Evolutionary conservation across 2,888 invertebrate species (phyloP), one percentile per base, ranked within the genome.

Genomic region (Cantharis flavilabris): DNA sequence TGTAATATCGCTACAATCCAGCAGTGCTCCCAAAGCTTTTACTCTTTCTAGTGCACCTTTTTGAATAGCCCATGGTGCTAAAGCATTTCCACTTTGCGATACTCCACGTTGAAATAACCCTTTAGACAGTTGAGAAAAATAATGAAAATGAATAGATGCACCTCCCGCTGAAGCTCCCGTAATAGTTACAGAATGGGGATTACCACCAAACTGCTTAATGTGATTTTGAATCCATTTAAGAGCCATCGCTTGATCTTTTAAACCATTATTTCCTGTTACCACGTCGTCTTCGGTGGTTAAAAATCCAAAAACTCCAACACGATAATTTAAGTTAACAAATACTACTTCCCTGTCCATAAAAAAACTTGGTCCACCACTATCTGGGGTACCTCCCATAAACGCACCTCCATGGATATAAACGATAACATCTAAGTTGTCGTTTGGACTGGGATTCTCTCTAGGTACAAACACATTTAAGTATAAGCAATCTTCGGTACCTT

Each of bases 81-180:
- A 88, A 0, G 93, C 91, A 1, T 91, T 90, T 0, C 94, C 94
- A 82, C 94, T 94, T 83, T 91, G 90, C 0, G 94, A 93, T 70
- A 92, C 91, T 18, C 92, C 93, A 20, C 90, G 87, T 79, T 89
- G 84, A 83, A 92, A 89, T 87, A 89, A 87, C 9, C 90, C 83
- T 75, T 74, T 82, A 14, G 92, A 92, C 80, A 91, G 83, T 0
- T 91, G 90, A 0, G 93, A 92, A 13, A 94, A 81, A 80, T 92
- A 91, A 78, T 94, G 94, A 82, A 93, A 92, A 85, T 94, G 93
- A 0, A 93, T 93, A 80, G 94, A 92, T 2, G 92, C 93, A 49
- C 91, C 94, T 0, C 94, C 94, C 0, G 94, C 92, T 3, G 94
- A 94, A 81, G 91, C 89, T 2, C 94, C 94, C 0, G 91, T 86